Evolutionary conservation across 1,140 invertebrate genomes (phyloP), one percentile per base, ranked within the genome.

Genomic region (Neodiprion fabricii): DNA sequence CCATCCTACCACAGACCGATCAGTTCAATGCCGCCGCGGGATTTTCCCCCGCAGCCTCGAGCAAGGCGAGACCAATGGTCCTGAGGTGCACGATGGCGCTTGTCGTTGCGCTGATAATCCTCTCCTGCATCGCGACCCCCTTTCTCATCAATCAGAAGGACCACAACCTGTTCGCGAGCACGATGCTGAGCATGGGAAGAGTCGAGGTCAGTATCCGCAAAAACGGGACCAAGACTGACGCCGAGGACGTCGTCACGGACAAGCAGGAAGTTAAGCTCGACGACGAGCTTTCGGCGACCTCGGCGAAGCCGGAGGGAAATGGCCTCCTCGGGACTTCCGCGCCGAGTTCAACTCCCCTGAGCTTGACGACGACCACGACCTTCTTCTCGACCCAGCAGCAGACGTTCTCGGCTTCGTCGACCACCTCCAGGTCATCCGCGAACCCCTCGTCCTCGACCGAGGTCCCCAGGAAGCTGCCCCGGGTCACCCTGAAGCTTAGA

Each of bases 1-100:
- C 92, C 61, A 93, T 94, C 78, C 86, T 94, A 53, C 92, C 93
- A 66, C 92, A 94, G 83, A 92, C 92, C 28, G 92, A 93, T 82
- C 92, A 92, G 80, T 90, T 91, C 76, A 61, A 61, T 61, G 84
- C 91, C n/a, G 90, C 86, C 75, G 90, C 91, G 76, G 91, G 90
- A 11, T 81, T 78, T 48, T 69, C 75, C 61, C 69, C 79, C 61
- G 49, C 71, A 48, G 70, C 48, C 72, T 11, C 74, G 47, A 75
- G 80, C 61, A 76, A 76, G 50, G 53, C 74, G 10, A 70, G 66
- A 40, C 67, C 70, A 53, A 78, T 71, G 48, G 47, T 79, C 70
- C 53, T 61, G 5, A 83, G 80, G 72, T 81, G 78, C 67, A 75
- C 76, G 9, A 75, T 82, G 23, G 77, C 72, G 21, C 76, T 78